Percentiles rank a stretch among this genome's conserved stretches.
phyloP scores from a whole-genome alignment of 92 coral and sea anemone genomes.

The Epizoanthus stellaris region DNA sequence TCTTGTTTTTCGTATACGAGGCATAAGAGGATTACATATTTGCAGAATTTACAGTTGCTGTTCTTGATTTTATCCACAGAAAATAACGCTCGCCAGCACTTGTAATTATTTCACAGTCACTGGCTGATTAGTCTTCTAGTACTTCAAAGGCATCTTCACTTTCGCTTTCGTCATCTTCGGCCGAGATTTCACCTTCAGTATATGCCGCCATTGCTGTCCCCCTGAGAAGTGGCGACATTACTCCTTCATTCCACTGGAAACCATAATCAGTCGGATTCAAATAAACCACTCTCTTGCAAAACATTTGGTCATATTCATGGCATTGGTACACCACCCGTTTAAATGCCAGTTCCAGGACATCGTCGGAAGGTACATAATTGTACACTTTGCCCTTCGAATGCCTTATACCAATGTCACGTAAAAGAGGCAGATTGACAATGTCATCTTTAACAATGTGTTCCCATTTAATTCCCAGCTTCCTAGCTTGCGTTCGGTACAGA shows the following conservation, averaged over 20 bases:
- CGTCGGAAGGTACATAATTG: constrained; percentile 5
- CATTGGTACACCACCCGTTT: constrained; percentile 26
- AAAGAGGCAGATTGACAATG: constrained; percentile 16
- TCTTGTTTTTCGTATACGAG: too few relatives aligned
- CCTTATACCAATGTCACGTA: constrained; percentile 35
- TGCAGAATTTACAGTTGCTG: too few relatives aligned
- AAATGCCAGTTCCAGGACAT: constrained; percentile 1
- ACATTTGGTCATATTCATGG: constrained; percentile 17
- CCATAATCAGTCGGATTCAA: constrained; percentile 19
- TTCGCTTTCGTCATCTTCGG: too few relatives aligned
- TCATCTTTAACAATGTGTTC: constrained; percentile 14
- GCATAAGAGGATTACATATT: too few relatives aligned
- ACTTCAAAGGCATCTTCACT: too few relatives aligned
- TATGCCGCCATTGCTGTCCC: too few relatives aligned
- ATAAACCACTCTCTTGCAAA: not conserved
- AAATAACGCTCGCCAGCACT: too few relatives aligned
- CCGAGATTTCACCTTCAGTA: too few relatives aligned
- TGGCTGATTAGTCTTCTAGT: too few relatives aligned
- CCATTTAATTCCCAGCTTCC: constrained; percentile 49
- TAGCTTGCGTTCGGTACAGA: constrained; percentile 30
- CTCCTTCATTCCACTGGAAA: not conserved
- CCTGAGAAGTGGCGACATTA: not conserved
- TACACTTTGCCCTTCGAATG: constrained; percentile 11
- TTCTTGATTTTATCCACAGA: too few relatives aligned
- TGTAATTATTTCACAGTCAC: too few relatives aligned